A percentile compares a stretch with the other conserved stretches of the same genome.
These are phyloP conservation scores for Porites evermanni DNA, from an alignment of 92 coral and sea anemone genomes.

Conservation along the genomic window DNA sequence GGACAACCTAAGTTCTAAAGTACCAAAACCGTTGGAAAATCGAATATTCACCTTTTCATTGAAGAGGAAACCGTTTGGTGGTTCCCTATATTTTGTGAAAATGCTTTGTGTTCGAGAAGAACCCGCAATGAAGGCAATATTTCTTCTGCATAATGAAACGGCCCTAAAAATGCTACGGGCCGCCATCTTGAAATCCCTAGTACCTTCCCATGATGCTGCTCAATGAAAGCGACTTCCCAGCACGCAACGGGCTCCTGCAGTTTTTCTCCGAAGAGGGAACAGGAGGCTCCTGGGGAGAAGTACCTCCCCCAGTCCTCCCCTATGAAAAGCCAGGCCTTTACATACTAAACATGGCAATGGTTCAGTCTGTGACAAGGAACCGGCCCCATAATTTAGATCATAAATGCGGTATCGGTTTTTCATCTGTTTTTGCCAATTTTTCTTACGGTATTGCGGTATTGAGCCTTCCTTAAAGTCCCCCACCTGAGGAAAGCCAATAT, in stretches of 20 bases:
- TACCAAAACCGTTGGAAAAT: not conserved
- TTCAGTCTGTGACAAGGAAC: too few species aligned
- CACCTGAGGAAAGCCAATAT: too few species aligned
- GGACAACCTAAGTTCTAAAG: not conserved
- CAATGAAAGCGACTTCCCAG: not conserved
- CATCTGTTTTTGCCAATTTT: too few species aligned
- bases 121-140: constrained; percentile 24
- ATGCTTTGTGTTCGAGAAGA: constrained; percentile 74
- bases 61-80: constrained; percentile 96
- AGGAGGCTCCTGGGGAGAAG: too few species aligned
- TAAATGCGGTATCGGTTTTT: too few species aligned
- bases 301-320: not conserved
- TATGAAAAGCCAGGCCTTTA: not conserved
- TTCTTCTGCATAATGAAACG: constrained; percentile 64
- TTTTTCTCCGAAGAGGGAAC: not conserved
- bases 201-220: constrained; percentile 8
- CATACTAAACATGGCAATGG: too few species aligned
- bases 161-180: constrained; percentile 70
- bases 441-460: too few species aligned
- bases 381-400: too few species aligned
- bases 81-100: constrained; percentile 93
- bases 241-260: not conserved
- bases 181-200: constrained; percentile 78
- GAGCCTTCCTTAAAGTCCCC: too few species aligned
- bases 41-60: constrained; percentile 84